Evolutionary conservation across 1,140 invertebrate genomes (phyloP), one percentile per base, ranked within the genome.

Genomic region (Pseudachorutes palmiensis): DNA sequence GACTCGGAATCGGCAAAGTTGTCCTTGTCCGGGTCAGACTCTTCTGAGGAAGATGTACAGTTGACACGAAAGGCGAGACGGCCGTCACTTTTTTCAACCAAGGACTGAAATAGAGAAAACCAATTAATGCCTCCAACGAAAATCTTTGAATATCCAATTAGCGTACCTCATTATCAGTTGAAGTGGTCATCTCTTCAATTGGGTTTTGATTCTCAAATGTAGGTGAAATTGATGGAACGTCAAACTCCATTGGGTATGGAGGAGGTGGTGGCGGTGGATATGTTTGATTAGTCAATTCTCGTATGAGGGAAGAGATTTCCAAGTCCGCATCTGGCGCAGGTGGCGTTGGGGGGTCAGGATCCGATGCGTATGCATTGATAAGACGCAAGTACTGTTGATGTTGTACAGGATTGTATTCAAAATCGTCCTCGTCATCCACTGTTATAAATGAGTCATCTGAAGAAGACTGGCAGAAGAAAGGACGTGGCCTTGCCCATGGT

Each of bases 1-100:
- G 31, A 33, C n/a, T 62, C 55, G 59, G 49, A 60, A 55, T 66
- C 64, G 1, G 64, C 64, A 48, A 66, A 66, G 32, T 60, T 60
- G 29, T 31, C 58, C 3, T 22, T 2, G 14, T 9, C 58, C 30
- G 29, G 12, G 12, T 29, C 26, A 9, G 5, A 5, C 24, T 57
- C 24, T 57, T 5, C 24, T 57, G 51, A 45, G 9, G 14, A 55
- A 55, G 36, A 41, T 5, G 51, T 14, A 3, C 5, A 55, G 12
- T 19, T 5, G 12, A 24, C 12, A 26, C 12, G 5, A 26, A 24
- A 19, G 51, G 24, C 9, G 51, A 12, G 51, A 14, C 51, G 51
- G 9, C 24, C 51, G 5, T 5, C 5, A 5, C 12, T 5, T 16
- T 55, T 55, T 24, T 26, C 12, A 55, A 55, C 51, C 12, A 55